phyloP scores from a whole-genome alignment of 2,888 invertebrate species.

The Phengaris arion region DNA sequence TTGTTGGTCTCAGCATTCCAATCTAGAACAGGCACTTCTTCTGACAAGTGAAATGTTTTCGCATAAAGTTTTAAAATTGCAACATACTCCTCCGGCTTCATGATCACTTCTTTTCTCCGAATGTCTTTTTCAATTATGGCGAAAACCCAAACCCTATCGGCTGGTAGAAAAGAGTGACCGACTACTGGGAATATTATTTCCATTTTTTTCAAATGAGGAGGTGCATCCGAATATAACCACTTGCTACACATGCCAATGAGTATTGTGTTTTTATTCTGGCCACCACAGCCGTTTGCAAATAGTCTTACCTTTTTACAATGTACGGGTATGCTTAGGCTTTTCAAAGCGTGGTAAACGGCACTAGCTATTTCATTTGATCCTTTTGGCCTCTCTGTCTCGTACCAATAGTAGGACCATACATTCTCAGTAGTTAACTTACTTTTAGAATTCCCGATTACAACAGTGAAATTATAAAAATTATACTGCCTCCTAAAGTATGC shows the following conservation, averaged over 20 bases:
- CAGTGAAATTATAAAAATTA: constrained; percentile 23
- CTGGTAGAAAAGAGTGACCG: constrained; percentile 26
- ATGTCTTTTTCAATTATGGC: constrained; percentile 24
- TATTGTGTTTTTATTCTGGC: constrained; percentile 22
- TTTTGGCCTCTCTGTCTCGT: constrained; percentile 22
- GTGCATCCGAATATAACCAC: constrained; percentile 25
- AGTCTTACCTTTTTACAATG: constrained; percentile 7
- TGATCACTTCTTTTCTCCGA: constrained; percentile 27
- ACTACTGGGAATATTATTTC: constrained; percentile 27
- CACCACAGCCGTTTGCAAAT: constrained; percentile 29
- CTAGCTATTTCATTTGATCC: constrained; percentile 25
- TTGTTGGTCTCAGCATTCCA: constrained; percentile 14
- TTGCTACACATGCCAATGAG: constrained; percentile 28
- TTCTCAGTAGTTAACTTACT: constrained; percentile 19
- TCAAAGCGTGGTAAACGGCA: constrained; percentile 27
- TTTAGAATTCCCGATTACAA: constrained; percentile 24
- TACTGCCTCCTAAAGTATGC: constrained; percentile 9
- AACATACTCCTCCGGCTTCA: constrained; percentile 29
- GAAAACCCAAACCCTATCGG: constrained; percentile 24
- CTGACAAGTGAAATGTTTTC: constrained; percentile 27
- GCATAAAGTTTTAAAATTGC: constrained; percentile 26
- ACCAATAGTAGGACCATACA: constrained; percentile 24
- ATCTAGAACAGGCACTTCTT: constrained; percentile 28
- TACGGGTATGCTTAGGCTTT: constrained; percentile 6
- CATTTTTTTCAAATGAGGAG: constrained; percentile 20